Evolutionary conservation across 2,113 vertebrate genomes (phyloP), one percentile per base, ranked within the genome.

Genomic region (Crotalus helleri): DNA sequence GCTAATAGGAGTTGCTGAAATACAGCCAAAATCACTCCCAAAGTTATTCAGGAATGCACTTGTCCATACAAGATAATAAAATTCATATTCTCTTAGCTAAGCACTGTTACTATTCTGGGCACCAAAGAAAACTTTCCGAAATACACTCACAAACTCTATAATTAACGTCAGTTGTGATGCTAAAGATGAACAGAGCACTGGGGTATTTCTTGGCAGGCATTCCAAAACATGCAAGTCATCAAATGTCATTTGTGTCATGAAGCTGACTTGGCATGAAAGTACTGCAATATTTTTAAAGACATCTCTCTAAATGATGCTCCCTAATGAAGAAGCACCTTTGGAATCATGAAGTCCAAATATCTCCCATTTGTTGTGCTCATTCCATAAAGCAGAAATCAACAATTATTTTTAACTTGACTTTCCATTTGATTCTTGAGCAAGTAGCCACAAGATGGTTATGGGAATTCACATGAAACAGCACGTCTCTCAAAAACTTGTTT

Each of bases 41-140:
- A 86, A 61, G 51, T 49, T 33, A 44, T 54, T 64, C 91, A 88
- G 93, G 90, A 13, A 1, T 59, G 85, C 93, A 91, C 91, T 91
- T 93, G 57, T 91, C 92, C 94, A 96, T 93, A 61, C 49, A 90
- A 95, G 92, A 92, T 87, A 94, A 94, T 93, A 95, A 95, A 94
- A 93, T 39, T 39, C 74, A 90, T 85, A 92, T 91, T 39, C 91
- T 49, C 5, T 69, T 0, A 61, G 87, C 93, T 90, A 92, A 88
- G 91, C 89, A 94, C n/a, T 90, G 91, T 87, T 91, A 58, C 17
- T 49, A 44, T 86, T 59, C 12, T 59, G 44, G 94, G 33, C 49
- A 53, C 91, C 92, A 93, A 53, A 91, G 85, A 92, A n/a, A 64
- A 85, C 93, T 89, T 93, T 90, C 85, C 69, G 53, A 92, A 85